Evolutionary conservation across 2,113 vertebrate genomes (phyloP), one percentile per base, ranked within the genome.

Genomic region (Melanerpes aurifrons): DNA sequence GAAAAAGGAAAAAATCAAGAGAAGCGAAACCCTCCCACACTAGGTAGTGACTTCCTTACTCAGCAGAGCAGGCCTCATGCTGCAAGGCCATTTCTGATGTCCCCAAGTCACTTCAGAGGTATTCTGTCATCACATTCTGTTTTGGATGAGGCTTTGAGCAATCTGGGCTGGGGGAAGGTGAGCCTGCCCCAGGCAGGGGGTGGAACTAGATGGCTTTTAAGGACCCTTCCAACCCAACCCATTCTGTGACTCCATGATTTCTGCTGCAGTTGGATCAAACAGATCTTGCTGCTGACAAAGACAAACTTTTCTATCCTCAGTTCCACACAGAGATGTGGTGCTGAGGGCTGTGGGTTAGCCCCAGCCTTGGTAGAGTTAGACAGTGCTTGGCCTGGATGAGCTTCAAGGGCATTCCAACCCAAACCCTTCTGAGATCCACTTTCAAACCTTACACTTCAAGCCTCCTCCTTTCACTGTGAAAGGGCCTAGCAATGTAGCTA

Each of bases 1-100:
- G 82, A 66, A 64, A 94, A 92, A 91, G 32, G 79, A 10, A 64
- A 92, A 45, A 90, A 94, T 67, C 85, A 20, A 71, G 47, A 73
- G 40, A 24, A 87, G 35, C 13, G 37, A 70, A 73, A 5, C 5
- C 7, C 7, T 3, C 12, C 7, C 37, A 18, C 4, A 72, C 69
- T 69, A 88, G 26, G 40, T 4, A 35, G 43, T n/a, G 58, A 6
- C 40, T 80, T 67, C 78, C 93, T 89, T 73, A 48, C 48, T 67
- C 40, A 68, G 21, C 1, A 48, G 29, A 79, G 32, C 29, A 91
- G 91, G 35, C 35, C 14, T 67, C 62, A 56, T 7, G 31, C 56
- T 73, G 18, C 48, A 89, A n/a, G 25, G 29, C 40, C 48, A 75
- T 88, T 82, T 81, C 59, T 82, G 40, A 63, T 47, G 2, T 11